phyloP scores from a whole-genome alignment of 2,888 invertebrate genomes.

The Trichogramma dendrolimi region DNA sequence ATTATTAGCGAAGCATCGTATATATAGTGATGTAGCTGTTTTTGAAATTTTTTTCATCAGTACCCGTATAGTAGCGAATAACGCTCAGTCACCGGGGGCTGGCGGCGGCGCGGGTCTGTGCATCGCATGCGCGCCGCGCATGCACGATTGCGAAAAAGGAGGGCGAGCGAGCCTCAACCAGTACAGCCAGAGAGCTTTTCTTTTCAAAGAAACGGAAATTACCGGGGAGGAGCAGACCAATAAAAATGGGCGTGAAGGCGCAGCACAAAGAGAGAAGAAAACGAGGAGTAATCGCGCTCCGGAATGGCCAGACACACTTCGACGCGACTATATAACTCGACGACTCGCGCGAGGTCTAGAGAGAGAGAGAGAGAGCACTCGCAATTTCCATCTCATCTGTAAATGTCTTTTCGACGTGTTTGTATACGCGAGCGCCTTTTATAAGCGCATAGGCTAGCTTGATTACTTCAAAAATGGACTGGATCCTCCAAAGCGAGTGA shows the following conservation, averaged over 20 bases:
- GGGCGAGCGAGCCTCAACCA: neutral
- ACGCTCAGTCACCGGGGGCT: too few relatives aligned
- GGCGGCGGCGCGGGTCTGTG: too few relatives aligned
- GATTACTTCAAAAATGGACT: too few relatives aligned
- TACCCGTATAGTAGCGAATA: too few relatives aligned
- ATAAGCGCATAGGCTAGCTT: too few relatives aligned
- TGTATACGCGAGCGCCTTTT: too few relatives aligned
- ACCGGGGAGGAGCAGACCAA: constrained; percentile 25
- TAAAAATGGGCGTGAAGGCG: constrained; percentile 31
- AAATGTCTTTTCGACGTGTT: constrained; percentile 5
- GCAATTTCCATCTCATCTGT: constrained; percentile 20
- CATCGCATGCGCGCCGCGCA: too few relatives aligned
- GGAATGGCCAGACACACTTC: constrained; percentile 22
- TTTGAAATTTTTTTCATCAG: too few relatives aligned
- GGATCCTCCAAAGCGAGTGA: too few relatives aligned
- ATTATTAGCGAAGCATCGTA: too few relatives aligned
- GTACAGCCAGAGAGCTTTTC: constrained; percentile 15
- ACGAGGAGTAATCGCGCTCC: constrained; percentile 35
- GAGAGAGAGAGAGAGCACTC: neutral
- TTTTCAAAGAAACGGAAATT: constrained; percentile 29
- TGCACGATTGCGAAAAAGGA: constrained; percentile 1
- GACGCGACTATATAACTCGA: constrained; percentile 14
- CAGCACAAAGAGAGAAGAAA: constrained; percentile 26
- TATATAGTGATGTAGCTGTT: too few relatives aligned
- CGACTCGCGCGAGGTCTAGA: too few relatives aligned